Evolutionary conservation across 2,797 vertebrate species (phyloP).

Genomic region (Pangasius sanitwongsei): DNA sequence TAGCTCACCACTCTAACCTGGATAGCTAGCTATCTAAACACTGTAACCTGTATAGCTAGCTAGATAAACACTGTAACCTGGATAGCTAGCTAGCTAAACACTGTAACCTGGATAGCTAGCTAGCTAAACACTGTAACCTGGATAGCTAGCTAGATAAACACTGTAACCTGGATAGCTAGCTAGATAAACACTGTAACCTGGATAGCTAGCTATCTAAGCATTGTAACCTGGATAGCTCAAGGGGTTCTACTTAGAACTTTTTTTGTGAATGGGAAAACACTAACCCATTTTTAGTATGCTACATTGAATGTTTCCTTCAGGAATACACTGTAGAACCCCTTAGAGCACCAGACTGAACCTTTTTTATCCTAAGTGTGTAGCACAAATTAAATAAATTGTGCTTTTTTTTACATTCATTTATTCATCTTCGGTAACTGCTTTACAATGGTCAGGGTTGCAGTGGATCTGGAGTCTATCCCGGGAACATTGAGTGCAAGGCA

Average conservation of each 20-base stretch:
- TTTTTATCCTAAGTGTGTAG: too few species aligned
- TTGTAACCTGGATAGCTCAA: too few species aligned
- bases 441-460: not conserved
- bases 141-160: not conserved
- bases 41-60: not conserved
- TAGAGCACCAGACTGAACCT: too few species aligned
- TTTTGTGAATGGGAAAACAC: not conserved
- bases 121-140: not conserved
- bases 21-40: not conserved
- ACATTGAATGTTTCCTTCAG: not conserved
- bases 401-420: not conserved
- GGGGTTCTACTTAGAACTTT: too few species aligned
- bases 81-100: not conserved
- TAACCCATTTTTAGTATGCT: not conserved
- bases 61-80: not conserved
- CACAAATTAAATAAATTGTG: too few species aligned
- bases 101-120: not conserved
- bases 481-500: not conserved
- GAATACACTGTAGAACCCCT: too few species aligned
- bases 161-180: not conserved
- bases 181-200: not conserved
- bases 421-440: not conserved
- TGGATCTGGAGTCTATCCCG: not conserved
- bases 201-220: not conserved
- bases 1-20: not conserved